Conservation (phyloP, 2,113 vertebrate genomes). For the Gopherus evgoodei region DNA sequence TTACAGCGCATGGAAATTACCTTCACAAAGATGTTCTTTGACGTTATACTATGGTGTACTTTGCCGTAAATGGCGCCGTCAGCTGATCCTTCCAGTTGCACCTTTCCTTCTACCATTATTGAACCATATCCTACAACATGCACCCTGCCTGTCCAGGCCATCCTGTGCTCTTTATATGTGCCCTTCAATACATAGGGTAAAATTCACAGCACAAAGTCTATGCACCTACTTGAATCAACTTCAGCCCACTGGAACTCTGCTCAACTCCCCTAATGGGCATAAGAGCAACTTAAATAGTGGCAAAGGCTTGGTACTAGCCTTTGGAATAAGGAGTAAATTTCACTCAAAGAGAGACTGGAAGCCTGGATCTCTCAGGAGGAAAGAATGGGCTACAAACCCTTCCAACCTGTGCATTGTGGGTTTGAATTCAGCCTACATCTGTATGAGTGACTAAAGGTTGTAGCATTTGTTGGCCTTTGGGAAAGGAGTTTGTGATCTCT, state of each 20-base stretch:
- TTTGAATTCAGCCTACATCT: not conserved
- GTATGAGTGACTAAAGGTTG: too few species aligned
- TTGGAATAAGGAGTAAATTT: not conserved
- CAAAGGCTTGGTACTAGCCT: not conserved
- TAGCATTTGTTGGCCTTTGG: not conserved
- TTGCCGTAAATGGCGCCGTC: fast-evolving
- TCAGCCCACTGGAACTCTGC: fast-evolving
- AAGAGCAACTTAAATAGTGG: not conserved
- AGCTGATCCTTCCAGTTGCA: fast-evolving
- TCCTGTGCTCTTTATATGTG: not conserved
- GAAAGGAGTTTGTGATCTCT: not conserved
- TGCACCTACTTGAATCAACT: not conserved
- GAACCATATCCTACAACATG: fast-evolving
- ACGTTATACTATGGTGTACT: not conserved
- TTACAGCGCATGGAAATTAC: not conserved
- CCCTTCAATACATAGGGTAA: not conserved
- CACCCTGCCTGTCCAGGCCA: fast-evolving
- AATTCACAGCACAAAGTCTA: fast-evolving
- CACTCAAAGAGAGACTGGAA: not conserved
- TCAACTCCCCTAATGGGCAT: not conserved
- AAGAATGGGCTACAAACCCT: not conserved
- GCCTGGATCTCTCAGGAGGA: not conserved
- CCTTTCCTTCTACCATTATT: not conserved
- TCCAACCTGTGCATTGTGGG: not conserved
- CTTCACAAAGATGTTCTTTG: not conserved